A percentile compares a stretch with the other conserved stretches of the same genome.
Evolutionary conservation across 2,797 vertebrate species (phyloP).

Genomic region (Leuciscus waleckii): DNA sequence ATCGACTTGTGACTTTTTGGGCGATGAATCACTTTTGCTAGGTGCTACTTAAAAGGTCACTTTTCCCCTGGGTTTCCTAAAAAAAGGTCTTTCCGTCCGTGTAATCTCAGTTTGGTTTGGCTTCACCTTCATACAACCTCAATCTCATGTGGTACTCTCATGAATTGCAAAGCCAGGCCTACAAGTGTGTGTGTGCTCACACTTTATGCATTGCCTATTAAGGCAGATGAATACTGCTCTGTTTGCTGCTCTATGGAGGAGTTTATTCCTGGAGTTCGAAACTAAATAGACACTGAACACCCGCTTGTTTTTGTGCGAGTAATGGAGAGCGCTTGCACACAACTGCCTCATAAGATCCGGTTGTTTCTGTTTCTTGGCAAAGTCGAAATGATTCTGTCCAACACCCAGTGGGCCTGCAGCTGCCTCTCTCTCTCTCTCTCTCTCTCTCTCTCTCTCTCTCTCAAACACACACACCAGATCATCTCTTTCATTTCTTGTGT

Average conservation of each 20-base stretch:
- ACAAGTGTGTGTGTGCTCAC: background rate
- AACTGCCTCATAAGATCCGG: slow-evolving; percentile 59
- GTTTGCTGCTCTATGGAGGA: slow-evolving; percentile 29
- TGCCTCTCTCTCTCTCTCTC: slow-evolving; percentile 43
- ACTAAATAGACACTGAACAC: slow-evolving; percentile 47
- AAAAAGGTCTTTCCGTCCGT: background rate
- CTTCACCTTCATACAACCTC: slow-evolving; percentile 14
- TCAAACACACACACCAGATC: background rate
- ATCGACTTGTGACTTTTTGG: slow-evolving; percentile 16
- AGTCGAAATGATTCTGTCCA: slow-evolving; percentile 56
- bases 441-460: background rate
- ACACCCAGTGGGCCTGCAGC: slow-evolving; percentile 59
- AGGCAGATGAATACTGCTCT: slow-evolving; percentile 48
- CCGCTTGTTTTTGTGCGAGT: slow-evolving; percentile 54
- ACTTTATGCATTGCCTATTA: slow-evolving; percentile 49
- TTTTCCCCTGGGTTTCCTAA: background rate
- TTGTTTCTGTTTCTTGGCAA: slow-evolving; percentile 61
- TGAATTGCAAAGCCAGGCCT: slow-evolving; percentile 24
- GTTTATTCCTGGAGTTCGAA: slow-evolving; percentile 52
- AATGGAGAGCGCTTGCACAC: slow-evolving; percentile 51
- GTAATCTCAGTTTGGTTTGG: slow-evolving; percentile 12
- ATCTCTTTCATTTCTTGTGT: slow-evolving; percentile 26
- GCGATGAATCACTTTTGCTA: slow-evolving; percentile 26
- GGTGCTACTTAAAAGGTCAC: slow-evolving; percentile 35
- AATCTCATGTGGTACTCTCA: slow-evolving; percentile 25